Conservation (phyloP, 2,113 vertebrate species). For the crab-eating macaque (Macaca fascicularis) region DNA sequence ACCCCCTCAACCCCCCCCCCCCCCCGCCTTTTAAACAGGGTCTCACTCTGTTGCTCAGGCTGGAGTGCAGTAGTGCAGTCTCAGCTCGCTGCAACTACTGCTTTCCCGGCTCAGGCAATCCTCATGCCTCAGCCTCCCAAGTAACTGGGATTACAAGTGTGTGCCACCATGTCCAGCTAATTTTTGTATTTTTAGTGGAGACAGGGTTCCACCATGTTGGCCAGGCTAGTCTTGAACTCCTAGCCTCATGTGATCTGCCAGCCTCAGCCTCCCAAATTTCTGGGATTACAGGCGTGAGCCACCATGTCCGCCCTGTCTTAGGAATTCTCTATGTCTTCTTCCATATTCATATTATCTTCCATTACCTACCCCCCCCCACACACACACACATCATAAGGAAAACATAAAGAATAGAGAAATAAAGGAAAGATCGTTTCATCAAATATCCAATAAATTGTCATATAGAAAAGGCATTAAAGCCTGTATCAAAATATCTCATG, state of each 20-base stretch:
- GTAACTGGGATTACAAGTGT: too few relatives aligned
- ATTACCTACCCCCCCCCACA: neutral
- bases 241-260: neutral
- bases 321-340: neutral
- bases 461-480: neutral
- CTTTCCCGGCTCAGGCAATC: too few relatives aligned
- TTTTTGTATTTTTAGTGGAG: neutral
- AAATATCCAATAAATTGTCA: neutral
- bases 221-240: neutral
- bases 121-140: too few relatives aligned
- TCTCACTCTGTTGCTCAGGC: too few relatives aligned
- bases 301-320: neutral
- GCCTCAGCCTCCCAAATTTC: neutral
- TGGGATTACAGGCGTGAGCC: neutral
- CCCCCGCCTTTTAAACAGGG: too few relatives aligned
- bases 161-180: neutral
- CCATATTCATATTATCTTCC: neutral
- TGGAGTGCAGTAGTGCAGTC: too few relatives aligned
- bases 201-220: neutral
- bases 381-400: neutral
- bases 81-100: too few relatives aligned
- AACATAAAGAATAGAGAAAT: neutral
- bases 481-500: too few relatives aligned
- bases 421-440: neutral
- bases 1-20: too few relatives aligned